Conservation (phyloP, 1,140 invertebrate genomes). For the Drosophila lowei region DNA sequence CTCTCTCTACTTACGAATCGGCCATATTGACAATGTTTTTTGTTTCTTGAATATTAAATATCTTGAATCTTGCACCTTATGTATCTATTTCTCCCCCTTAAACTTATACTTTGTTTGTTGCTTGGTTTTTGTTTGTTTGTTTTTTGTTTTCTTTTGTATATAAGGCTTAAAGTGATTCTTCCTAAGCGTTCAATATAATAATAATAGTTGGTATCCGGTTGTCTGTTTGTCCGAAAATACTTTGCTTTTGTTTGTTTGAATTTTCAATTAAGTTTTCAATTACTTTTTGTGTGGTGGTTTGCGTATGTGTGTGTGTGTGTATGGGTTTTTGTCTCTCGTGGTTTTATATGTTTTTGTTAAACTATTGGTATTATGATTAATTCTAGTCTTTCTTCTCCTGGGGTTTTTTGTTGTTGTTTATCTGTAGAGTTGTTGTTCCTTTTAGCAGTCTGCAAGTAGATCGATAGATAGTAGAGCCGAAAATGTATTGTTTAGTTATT, state of each 20-base stretch:
- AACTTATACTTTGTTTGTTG: slow-evolving; percentile 8
- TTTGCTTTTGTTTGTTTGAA: slow-evolving; percentile 34
- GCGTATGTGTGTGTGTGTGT: slow-evolving; percentile 10
- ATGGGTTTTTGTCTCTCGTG: slow-evolving; percentile 23
- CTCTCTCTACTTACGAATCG: slow-evolving; percentile 26
- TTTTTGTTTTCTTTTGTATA: slow-evolving; percentile 49
- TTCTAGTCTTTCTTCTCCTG: slow-evolving; percentile 78
- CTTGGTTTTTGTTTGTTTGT: slow-evolving; percentile 21
- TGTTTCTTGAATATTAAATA: slow-evolving; percentile 5
- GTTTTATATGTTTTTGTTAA: slow-evolving; percentile 18
- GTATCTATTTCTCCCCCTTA: slow-evolving; percentile 11
- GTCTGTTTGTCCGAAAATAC: slow-evolving; percentile 50
- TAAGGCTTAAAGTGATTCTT: slow-evolving; percentile 72
- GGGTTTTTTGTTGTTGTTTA: slow-evolving; percentile 46
- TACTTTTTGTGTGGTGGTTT: neutral
- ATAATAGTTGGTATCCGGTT: slow-evolving; percentile 31
- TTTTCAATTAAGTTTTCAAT: neutral
- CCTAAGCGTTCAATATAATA: slow-evolving; percentile 21
- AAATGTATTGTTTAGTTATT: too few relatives aligned
- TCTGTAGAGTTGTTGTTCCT: slow-evolving; percentile 63
- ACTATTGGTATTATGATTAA: slow-evolving; percentile 53
- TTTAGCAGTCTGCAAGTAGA: slow-evolving; percentile 66
- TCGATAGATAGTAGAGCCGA: neutral
- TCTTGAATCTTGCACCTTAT: neutral
- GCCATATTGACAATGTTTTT: slow-evolving; percentile 14